These are phyloP conservation scores for Poecilia picta DNA, from an alignment of 2,797 vertebrate genomes.

Conservation along the genomic window DNA sequence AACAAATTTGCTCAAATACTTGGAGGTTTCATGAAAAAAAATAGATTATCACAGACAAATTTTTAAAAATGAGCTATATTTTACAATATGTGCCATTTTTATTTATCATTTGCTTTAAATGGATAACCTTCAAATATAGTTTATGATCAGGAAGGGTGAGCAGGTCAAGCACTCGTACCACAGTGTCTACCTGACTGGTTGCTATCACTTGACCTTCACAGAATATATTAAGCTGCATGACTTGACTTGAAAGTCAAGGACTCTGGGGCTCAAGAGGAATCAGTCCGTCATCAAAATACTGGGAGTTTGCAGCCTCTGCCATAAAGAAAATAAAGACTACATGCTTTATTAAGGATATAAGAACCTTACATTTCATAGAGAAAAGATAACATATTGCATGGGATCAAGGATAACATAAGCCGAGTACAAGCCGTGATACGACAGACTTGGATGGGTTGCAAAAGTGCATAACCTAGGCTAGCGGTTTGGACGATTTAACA, in stretches of 20 bases:
- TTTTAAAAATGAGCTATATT: neutral
- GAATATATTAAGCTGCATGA: constrained; percentile 36
- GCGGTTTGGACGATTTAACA: neutral
- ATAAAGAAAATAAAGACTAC: neutral
- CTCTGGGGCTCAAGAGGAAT: neutral
- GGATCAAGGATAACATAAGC: neutral
- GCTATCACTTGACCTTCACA: constrained; percentile 44
- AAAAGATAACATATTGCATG: neutral
- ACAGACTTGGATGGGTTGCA: neutral
- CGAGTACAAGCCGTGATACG: neutral
- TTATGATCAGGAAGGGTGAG: constrained; percentile 25
- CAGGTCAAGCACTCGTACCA: constrained; percentile 17
- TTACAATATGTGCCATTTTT: neutral
- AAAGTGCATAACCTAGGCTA: neutral
- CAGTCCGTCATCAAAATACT: neutral
- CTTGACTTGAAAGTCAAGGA: constrained; percentile 13
- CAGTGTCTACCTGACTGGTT: constrained; percentile 37
- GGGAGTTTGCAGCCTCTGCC: neutral
- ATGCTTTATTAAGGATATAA: neutral
- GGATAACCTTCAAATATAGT: neutral
- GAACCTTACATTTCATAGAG: neutral
- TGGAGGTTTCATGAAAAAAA: neutral
- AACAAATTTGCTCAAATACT: constrained; percentile 22
- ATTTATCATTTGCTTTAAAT: neutral
- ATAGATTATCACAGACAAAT: no score